phyloP scores from a whole-genome alignment of 1,140 invertebrate species.

The Drosophila hydei region DNA sequence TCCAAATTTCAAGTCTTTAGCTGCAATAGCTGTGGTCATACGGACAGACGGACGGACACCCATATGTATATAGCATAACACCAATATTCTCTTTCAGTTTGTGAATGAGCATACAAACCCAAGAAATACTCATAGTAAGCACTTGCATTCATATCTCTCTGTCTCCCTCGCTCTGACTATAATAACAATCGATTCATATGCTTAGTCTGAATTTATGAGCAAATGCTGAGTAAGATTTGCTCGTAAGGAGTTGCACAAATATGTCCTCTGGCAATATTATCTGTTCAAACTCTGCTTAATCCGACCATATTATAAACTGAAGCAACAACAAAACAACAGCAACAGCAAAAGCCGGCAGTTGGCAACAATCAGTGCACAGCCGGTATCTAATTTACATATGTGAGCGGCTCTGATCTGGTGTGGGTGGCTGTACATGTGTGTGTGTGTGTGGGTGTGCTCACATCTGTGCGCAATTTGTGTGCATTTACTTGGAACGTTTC shows the following conservation, averaged over 20 bases:
- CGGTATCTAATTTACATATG: constrained; percentile 53
- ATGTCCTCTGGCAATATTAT: neutral
- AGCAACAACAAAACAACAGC: constrained; percentile 8
- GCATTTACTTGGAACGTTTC: constrained; percentile 14
- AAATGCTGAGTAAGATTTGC: neutral
- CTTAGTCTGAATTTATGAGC: neutral
- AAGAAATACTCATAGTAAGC: neutral
- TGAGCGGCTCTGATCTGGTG: too few relatives aligned
- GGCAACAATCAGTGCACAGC: constrained; percentile 42
- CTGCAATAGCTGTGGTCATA: too few relatives aligned
- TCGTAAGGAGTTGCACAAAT: neutral
- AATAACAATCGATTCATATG: neutral
- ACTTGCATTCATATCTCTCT: neutral
- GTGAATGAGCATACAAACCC: too few relatives aligned
- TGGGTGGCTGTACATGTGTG: too few relatives aligned
- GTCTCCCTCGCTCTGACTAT: neutral
- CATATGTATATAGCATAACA: too few relatives aligned
- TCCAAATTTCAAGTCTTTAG: too few relatives aligned
- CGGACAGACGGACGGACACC: too few relatives aligned
- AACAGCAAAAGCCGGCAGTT: constrained; percentile 16
- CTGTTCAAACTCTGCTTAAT: constrained; percentile 11
- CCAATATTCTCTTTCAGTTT: too few relatives aligned
- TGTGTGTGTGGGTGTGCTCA: too few relatives aligned
- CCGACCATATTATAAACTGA: constrained; percentile 9
- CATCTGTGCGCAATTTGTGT: constrained; percentile 41